These are phyloP conservation scores for Apamea crenata DNA, from an alignment of 2,888 invertebrate genomes.

Conservation along the genomic window DNA sequence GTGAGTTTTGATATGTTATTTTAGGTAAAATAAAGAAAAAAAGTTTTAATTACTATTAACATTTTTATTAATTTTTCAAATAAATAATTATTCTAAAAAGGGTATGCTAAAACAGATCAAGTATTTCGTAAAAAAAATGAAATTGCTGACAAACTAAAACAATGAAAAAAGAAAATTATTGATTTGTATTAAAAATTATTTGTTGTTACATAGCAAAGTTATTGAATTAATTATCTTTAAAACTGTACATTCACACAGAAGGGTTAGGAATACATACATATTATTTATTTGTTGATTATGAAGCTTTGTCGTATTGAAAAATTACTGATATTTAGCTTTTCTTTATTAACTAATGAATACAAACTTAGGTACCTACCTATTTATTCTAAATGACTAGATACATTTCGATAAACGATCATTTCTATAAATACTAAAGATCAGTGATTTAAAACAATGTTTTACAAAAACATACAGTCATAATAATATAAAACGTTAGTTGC, in stretches of 20 bases:
- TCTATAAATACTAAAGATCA: constrained; percentile 23
- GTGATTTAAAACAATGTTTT: not conserved
- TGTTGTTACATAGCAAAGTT: not conserved
- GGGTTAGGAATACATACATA: not conserved
- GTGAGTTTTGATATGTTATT: no score
- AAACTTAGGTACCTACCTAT: not conserved
- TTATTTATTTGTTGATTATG: no score
- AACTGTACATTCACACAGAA: not conserved
- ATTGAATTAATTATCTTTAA: not conserved
- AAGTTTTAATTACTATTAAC: no score
- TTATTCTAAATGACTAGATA: constrained; percentile 24
- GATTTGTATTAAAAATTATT: not conserved
- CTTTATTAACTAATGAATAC: not conserved
- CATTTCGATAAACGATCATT: not conserved
- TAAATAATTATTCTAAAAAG: not conserved
- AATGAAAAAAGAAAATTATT: not conserved
- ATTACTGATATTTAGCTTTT: not conserved
- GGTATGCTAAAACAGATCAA: not conserved
- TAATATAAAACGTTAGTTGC: not conserved
- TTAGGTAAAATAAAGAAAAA: not conserved
- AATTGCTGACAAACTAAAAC: not conserved
- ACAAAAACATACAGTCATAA: not conserved
- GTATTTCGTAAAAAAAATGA: not conserved
- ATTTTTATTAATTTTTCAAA: constrained; percentile 8
- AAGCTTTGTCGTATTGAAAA: not conserved